phyloP scores from a whole-genome alignment of 2,888 invertebrate genomes.

The Heliconius hortense region DNA sequence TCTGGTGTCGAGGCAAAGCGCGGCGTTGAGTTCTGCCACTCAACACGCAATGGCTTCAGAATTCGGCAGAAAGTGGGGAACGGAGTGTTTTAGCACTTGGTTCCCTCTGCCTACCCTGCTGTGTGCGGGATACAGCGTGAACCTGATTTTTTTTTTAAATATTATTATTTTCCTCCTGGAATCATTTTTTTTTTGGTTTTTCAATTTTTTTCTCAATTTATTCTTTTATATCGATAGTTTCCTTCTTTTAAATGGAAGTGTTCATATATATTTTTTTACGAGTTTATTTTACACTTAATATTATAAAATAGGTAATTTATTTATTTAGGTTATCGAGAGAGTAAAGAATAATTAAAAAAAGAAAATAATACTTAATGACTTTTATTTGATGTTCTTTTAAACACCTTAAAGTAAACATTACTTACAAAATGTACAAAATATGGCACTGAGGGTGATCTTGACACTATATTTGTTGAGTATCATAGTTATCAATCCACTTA shows the following conservation, averaged over 20 bases:
- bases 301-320: not conserved
- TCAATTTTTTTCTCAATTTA: not conserved
- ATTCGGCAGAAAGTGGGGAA: no score
- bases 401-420: conserved; percentile 15
- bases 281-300: not conserved
- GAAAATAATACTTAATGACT: conserved; percentile 14
- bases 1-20: no score
- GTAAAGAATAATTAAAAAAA: not conserved
- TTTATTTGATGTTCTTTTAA: conserved; percentile 20
- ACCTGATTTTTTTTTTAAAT: no score
- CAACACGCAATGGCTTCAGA: no score
- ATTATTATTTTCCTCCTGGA: no score
- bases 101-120: no score
- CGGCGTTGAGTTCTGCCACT: no score
- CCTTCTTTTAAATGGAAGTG: not conserved
- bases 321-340: not conserved
- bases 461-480: conserved; percentile 26
- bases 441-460: conserved; percentile 25
- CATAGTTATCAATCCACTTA: conserved; percentile 25
- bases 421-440: conserved; percentile 29
- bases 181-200: not conserved
- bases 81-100: no score
- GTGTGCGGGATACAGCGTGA: no score
- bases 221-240: not conserved
- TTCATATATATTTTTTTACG: not conserved